phyloP scores from a whole-genome alignment of 2,797 vertebrate genomes.

The Dipus sagitta region DNA sequence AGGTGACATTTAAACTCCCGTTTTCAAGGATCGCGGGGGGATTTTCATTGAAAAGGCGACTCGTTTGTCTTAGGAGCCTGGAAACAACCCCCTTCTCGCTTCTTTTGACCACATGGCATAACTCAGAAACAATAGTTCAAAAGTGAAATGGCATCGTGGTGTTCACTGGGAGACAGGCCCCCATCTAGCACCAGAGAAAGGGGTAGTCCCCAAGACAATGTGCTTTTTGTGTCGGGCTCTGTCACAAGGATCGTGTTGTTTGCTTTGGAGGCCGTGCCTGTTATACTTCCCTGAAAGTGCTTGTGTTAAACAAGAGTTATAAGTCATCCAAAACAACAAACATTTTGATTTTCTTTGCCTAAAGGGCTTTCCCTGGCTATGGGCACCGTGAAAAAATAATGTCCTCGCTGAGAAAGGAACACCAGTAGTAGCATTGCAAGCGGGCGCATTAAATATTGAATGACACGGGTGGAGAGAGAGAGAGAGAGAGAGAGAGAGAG shows the following conservation, averaged over 20 bases:
- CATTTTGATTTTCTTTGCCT: conserved; percentile 89
- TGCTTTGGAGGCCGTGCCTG: conserved; percentile 89
- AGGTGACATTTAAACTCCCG: conserved; percentile 89
- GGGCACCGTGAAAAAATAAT: conserved; percentile 90
- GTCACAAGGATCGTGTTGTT: conserved; percentile 88
- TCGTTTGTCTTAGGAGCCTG: conserved; percentile 89
- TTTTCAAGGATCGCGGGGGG: conserved; percentile 88
- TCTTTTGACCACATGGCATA: conserved; percentile 90
- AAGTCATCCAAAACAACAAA: conserved; percentile 89
- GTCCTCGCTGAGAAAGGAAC: conserved; percentile 89
- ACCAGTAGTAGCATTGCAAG: conserved; percentile 88
- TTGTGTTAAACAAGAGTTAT: conserved; percentile 89
- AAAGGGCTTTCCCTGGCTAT: conserved; percentile 88
- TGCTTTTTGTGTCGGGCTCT: conserved; percentile 87
- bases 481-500: too few relatives aligned
- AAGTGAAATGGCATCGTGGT: conserved; percentile 89
- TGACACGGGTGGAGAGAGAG: conserved; percentile 83
- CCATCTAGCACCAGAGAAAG: conserved; percentile 88
- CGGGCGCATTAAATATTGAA: conserved; percentile 90
- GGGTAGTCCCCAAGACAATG: conserved; percentile 87
- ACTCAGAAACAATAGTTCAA: conserved; percentile 90
- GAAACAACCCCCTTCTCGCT: conserved; percentile 87
- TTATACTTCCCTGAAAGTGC: conserved; percentile 88
- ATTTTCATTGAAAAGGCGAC: conserved; percentile 88
- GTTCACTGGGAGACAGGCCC: conserved; percentile 87